Percentiles rank a stretch among this genome's conserved stretches.
These are phyloP conservation scores for Brachyopa scutellaris DNA, from an alignment of 2,888 invertebrate genomes.

Conservation along the genomic window DNA sequence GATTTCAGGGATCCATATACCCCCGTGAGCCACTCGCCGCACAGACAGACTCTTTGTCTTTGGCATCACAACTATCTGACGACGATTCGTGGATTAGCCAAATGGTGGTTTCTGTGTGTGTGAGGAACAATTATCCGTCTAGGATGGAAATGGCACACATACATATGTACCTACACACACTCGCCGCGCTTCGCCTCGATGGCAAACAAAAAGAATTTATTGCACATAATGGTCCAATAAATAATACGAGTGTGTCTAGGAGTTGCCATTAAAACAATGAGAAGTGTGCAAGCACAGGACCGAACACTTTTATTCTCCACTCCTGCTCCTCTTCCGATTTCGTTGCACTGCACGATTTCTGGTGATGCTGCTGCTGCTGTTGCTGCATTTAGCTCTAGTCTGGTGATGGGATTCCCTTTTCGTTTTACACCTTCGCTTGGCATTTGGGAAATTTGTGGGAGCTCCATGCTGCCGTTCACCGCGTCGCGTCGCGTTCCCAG, in stretches of 20 bases:
- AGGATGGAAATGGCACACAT: conserved; percentile 48
- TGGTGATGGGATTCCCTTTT: conserved; percentile 61
- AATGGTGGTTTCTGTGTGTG: conserved; percentile 18
- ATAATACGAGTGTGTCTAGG: conserved; percentile 70
- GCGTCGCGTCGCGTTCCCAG: conserved; percentile 47
- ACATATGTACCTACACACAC: background rate
- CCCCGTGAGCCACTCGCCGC: conserved; percentile 59
- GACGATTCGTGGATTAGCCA: conserved; percentile 65
- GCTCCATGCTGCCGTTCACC: conserved; percentile 62
- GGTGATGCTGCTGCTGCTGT: conserved; percentile 38
- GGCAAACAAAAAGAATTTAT: conserved; percentile 72
- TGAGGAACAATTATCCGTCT: conserved; percentile 65
- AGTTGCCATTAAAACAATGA: conserved; percentile 73
- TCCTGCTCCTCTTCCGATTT: conserved; percentile 64
- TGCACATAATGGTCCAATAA: conserved; percentile 73
- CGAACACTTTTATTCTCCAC: conserved; percentile 52
- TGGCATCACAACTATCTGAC: conserved; percentile 33
- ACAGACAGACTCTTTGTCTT: conserved; percentile 62
- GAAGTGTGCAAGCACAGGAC: conserved; percentile 71
- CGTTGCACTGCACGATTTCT: conserved; percentile 65
- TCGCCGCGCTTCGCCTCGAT: conserved; percentile 44
- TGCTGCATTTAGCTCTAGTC: conserved; percentile 25
- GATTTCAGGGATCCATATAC: conserved; percentile 65
- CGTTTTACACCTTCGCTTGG: conserved; percentile 66
- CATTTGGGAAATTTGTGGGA: conserved; percentile 70